Evolutionary conservation across 2,797 vertebrate species (phyloP).

Genomic region (Propithecus deckenii): DNA sequence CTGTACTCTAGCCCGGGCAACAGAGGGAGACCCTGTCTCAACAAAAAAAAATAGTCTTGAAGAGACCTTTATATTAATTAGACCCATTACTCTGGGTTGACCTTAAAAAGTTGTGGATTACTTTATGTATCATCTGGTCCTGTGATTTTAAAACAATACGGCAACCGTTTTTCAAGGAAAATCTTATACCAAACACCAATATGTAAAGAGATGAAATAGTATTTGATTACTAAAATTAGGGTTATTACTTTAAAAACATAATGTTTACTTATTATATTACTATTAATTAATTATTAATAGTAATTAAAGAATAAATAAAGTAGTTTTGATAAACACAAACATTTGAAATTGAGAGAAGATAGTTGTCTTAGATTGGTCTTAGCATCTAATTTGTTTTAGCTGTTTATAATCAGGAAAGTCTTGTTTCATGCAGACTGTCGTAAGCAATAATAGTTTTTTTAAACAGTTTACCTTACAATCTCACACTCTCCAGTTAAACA

Average conservation of each 20-base stretch:
- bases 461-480: background rate
- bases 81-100: background rate
- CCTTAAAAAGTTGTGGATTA: background rate
- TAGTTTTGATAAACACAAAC: conserved; percentile 37
- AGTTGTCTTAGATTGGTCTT: background rate
- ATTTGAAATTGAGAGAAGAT: conserved; percentile 12
- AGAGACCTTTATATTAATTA: background rate
- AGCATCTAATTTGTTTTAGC: background rate
- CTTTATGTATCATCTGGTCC: background rate
- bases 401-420: background rate
- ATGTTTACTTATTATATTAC: conserved; percentile 22
- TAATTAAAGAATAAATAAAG: background rate
- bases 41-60: background rate
- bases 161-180: background rate
- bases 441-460: background rate
- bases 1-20: too few species aligned
- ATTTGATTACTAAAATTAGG: conserved; percentile 33
- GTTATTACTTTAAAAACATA: conserved; percentile 3
- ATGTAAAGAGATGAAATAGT: background rate
- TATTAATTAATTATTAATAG: background rate
- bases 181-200: background rate
- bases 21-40: too few species aligned
- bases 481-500: background rate
- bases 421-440: background rate
- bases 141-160: background rate